These are phyloP conservation scores for Galagoides demidoff DNA, from an alignment of 2,797 vertebrate genomes.

Conservation along the genomic window DNA sequence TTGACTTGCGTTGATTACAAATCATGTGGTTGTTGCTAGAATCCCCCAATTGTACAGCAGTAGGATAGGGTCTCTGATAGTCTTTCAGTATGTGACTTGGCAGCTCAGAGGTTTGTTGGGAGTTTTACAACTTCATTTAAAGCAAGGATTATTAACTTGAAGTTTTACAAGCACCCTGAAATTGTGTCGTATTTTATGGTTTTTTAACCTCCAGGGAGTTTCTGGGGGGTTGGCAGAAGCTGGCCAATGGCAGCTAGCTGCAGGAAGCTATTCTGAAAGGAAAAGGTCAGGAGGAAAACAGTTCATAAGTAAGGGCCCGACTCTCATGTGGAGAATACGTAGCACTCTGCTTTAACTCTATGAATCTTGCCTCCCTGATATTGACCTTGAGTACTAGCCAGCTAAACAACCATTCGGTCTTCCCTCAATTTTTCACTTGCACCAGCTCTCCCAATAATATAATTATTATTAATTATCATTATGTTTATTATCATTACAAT, in stretches of 20 bases:
- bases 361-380: neutral
- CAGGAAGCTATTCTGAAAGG: neutral
- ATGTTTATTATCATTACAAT: too few relatives aligned
- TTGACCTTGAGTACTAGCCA: neutral
- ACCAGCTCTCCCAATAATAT: neutral
- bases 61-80: neutral
- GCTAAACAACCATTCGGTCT: neutral
- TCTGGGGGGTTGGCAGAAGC: neutral
- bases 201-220: neutral
- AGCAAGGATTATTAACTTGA: neutral
- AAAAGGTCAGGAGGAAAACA: neutral
- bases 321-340: neutral
- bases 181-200: neutral
- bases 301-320: neutral
- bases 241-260: neutral
- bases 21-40: neutral
- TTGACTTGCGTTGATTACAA: neutral
- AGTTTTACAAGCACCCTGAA: neutral
- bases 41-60: neutral
- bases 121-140: constrained; percentile 13
- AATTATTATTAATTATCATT: too few relatives aligned
- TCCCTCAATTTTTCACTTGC: neutral
- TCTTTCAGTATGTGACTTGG: neutral
- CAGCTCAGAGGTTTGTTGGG: neutral
- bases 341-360: neutral